phyloP scores from a whole-genome alignment of 2,888 invertebrate genomes.

The Microlaimidae sp. region DNA sequence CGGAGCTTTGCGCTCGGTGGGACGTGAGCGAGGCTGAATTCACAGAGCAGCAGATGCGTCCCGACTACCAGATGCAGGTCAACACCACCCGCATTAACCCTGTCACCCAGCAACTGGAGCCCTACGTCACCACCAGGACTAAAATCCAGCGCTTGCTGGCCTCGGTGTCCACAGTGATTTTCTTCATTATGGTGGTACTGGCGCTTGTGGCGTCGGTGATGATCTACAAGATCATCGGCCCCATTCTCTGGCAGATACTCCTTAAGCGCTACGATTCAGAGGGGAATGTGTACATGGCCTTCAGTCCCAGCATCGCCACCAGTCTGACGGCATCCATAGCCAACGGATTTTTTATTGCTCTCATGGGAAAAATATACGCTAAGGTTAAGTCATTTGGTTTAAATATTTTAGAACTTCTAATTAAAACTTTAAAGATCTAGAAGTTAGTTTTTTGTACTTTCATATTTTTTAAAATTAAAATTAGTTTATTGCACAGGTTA shows the following conservation, averaged over 20 bases:
- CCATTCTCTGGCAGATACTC: background rate
- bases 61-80: conserved; percentile 11
- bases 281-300: background rate
- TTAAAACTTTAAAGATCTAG: background rate
- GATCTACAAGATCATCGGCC: conserved; percentile 5
- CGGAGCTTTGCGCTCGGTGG: conserved; percentile 9
- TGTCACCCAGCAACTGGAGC: conserved; percentile 69
- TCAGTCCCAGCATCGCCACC: background rate
- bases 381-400: background rate
- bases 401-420: background rate
- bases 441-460: background rate
- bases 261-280: background rate
- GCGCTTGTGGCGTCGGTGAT: conserved; percentile 2
- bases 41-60: conserved; percentile 33
- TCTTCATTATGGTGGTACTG: conserved; percentile 6
- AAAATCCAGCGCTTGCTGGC: background rate
- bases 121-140: conserved; percentile 33
- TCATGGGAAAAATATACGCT: conserved; percentile 11
- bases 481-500: no score
- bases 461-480: no score
- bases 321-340: conserved; percentile 9
- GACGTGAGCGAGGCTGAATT: conserved; percentile 11
- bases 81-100: conserved; percentile 69
- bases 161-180: background rate
- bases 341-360: conserved; percentile 8